These are phyloP conservation scores for Potamarius usumacintae DNA, from an alignment of 2,113 vertebrate species.

Conservation along the genomic window DNA sequence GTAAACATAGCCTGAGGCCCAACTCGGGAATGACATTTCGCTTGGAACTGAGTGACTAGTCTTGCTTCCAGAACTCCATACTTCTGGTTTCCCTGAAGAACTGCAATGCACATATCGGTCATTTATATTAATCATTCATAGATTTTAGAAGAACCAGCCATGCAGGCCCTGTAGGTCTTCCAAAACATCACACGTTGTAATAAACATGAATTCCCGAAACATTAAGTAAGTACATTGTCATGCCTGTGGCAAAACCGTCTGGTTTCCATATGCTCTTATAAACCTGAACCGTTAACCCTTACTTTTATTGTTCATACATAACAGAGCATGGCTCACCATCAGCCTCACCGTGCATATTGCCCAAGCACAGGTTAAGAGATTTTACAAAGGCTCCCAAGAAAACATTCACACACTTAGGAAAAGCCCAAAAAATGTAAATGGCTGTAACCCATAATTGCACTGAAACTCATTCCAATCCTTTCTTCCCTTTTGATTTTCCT, in stretches of 20 bases:
- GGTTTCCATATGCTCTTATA: constrained; percentile 15
- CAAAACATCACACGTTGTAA: constrained; percentile 10
- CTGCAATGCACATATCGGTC: constrained; percentile 24
- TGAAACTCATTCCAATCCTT: not conserved
- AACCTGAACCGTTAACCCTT: constrained; percentile 15
- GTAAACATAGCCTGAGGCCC: constrained; percentile 22
- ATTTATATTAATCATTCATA: not conserved
- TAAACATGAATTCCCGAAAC: not conserved
- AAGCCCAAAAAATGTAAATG: not conserved
- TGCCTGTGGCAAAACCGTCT: not conserved
- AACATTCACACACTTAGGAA: not conserved
- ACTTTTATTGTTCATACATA: constrained; percentile 13
- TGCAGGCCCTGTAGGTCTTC: not conserved
- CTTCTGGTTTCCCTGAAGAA: constrained; percentile 24
- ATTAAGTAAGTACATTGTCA: not conserved
- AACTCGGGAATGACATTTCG: constrained; percentile 20
- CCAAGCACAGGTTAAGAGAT: not conserved
- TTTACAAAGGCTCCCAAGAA: not conserved
- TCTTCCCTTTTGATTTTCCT: not conserved
- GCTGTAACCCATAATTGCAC: not conserved
- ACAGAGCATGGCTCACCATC: not conserved
- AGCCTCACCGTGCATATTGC: not conserved
- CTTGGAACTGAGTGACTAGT: constrained; percentile 13
- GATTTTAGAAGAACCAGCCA: not conserved
- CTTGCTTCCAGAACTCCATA: constrained; percentile 5